phyloP scores from a whole-genome alignment of 2,888 invertebrate genomes.

The Drosophila mimetica region DNA sequence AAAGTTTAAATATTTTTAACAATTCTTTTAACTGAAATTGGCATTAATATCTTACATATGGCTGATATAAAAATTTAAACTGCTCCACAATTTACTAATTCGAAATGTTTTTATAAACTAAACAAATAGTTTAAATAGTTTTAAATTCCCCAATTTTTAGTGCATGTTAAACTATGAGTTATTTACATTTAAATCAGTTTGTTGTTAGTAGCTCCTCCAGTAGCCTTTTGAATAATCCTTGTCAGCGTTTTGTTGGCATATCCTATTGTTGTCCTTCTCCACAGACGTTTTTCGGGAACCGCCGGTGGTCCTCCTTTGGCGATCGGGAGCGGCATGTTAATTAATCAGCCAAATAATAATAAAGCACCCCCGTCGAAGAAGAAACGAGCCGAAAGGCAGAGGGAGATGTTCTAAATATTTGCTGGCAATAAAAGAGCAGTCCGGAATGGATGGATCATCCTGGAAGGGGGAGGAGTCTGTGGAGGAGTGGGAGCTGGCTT shows the following conservation, averaged over 20 bases:
- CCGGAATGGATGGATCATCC: slow-evolving; percentile 53
- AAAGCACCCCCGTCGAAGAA: slow-evolving; percentile 41
- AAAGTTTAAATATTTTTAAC: too few relatives aligned
- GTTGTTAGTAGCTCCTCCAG: slow-evolving; percentile 3
- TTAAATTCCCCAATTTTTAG: too few relatives aligned
- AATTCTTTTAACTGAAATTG: too few relatives aligned
- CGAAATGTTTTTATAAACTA: too few relatives aligned
- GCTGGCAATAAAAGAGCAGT: slow-evolving; percentile 65
- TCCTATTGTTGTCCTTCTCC: slow-evolving; percentile 13
- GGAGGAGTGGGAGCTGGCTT: slow-evolving; percentile 49
- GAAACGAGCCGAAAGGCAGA: slow-evolving; percentile 57
- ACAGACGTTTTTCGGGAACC: slow-evolving; percentile 24
- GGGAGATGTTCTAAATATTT: slow-evolving; percentile 63
- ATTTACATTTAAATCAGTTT: slow-evolving; percentile 4
- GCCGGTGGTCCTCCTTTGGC: slow-evolving; percentile 61
- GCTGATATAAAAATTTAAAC: too few relatives aligned
- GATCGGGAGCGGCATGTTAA: slow-evolving; percentile 68
- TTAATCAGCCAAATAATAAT: slow-evolving; percentile 79
- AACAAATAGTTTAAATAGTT: too few relatives aligned
- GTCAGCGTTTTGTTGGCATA: slow-evolving; percentile 44
- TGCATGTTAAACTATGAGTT: too few relatives aligned
- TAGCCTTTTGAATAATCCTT: slow-evolving; percentile 51
- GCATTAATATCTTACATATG: too few relatives aligned
- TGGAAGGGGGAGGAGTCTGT: slow-evolving; percentile 12
- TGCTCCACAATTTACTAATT: too few relatives aligned